Conservation (phyloP, 1,140 invertebrate genomes). For the Zaprionus africanus region DNA sequence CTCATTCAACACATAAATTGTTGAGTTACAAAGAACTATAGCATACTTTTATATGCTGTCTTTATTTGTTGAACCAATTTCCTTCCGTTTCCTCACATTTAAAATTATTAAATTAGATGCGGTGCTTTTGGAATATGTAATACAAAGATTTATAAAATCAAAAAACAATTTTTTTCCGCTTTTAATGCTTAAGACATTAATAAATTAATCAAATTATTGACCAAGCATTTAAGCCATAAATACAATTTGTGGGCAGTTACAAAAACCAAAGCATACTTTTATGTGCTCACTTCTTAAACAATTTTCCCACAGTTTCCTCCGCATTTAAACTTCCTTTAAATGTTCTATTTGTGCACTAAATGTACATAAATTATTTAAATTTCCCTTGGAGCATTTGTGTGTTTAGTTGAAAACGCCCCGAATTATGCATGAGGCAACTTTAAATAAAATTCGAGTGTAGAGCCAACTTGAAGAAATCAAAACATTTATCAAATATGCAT, state of each 20-base stretch:
- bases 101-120: too few species aligned
- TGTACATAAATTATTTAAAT: conserved; percentile 14
- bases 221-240: conserved; percentile 11
- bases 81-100: too few species aligned
- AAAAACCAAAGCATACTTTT: not conserved
- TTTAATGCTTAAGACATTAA: too few species aligned
- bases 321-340: conserved; percentile 12
- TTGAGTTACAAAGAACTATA: not conserved
- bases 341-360: conserved; percentile 3
- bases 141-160: too few species aligned
- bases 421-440: conserved; percentile 44
- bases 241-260: not conserved
- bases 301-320: not conserved
- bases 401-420: conserved; percentile 15
- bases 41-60: too few species aligned
- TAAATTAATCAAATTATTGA: too few species aligned
- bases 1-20: not conserved
- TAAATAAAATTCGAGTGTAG: conserved; percentile 40
- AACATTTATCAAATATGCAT: conserved; percentile 77
- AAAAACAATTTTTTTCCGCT: too few species aligned
- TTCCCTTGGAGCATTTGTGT: not conserved
- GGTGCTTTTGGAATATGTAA: too few species aligned
- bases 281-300: too few species aligned
- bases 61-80: too few species aligned
- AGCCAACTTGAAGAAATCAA: conserved; percentile 57